A percentile compares a stretch with the other conserved stretches of the same genome.
Conservation (phyloP, 2,797 vertebrate species). For the Euthynnus affinis region DNA sequence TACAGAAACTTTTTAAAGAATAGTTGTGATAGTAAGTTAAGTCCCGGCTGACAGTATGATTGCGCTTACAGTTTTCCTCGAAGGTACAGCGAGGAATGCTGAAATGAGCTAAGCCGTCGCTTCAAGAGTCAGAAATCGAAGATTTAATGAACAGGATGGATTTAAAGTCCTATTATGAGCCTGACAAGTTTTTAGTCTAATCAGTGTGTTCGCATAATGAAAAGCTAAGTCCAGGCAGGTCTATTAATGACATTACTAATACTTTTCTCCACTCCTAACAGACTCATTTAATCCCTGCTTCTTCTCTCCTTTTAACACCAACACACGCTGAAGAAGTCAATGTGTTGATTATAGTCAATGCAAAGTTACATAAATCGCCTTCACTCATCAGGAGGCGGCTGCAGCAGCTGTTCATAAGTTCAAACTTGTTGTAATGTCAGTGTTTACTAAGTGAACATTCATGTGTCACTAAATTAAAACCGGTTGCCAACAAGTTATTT, state of each 20-base stretch:
- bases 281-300: no score
- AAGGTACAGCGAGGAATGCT: background rate
- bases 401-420: no score
- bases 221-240: slow-evolving; percentile 11
- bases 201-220: slow-evolving; percentile 33
- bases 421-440: no score
- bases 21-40: background rate
- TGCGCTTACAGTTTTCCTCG: background rate
- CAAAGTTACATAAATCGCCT: no score
- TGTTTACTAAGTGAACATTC: no score
- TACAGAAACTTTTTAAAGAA: background rate
- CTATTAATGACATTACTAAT: background rate
- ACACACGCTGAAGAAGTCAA: no score
- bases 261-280: background rate
- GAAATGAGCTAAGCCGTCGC: background rate
- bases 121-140: background rate
- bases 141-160: slow-evolving; percentile 1
- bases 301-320: no score
- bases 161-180: slow-evolving; percentile 20
- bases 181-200: slow-evolving; percentile 17
- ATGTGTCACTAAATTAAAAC: no score
- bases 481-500: no score
- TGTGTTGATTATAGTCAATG: no score
- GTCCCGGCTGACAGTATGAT: slow-evolving; percentile 23
- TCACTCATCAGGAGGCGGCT: no score